phyloP scores from a whole-genome alignment of 2,888 invertebrate species.

The Drosophila mettleri region DNA sequence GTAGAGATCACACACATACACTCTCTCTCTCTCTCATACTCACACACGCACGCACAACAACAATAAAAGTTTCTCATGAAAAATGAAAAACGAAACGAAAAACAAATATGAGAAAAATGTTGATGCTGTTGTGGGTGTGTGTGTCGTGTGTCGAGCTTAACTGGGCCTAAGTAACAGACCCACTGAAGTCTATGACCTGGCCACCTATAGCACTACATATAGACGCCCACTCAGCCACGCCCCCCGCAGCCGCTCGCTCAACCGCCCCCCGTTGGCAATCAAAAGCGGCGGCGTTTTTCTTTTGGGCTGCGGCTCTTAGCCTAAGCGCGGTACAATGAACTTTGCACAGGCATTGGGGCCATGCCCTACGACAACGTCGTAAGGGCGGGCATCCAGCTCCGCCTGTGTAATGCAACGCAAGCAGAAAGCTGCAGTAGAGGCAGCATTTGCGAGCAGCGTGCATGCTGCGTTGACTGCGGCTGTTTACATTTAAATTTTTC shows the following conservation, averaged over 20 bases:
- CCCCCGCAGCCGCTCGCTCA: not conserved
- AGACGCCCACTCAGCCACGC: conserved; percentile 5
- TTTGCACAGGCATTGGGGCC: conserved; percentile 53
- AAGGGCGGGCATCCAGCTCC: conserved; percentile 20
- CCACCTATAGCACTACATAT: conserved; percentile 52
- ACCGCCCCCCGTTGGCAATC: conserved; percentile 61
- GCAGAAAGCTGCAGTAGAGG: conserved; percentile 15
- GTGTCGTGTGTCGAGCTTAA: conserved; percentile 38
- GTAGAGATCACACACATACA: conserved; percentile 8
- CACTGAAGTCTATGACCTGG: conserved; percentile 54
- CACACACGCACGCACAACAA: conserved; percentile 12
- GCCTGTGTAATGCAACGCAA: conserved; percentile 3
- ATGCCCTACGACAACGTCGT: conserved; percentile 11
- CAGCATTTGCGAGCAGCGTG: conserved; percentile 46
- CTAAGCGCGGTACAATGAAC: conserved; percentile 79
- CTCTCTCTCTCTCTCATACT: conserved; percentile 1
- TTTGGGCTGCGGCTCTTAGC: conserved; percentile 71
- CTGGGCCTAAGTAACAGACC: conserved; percentile 50
- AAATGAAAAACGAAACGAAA: conserved; percentile 24
- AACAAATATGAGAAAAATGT: conserved; percentile 58
- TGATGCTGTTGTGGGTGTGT: conserved; percentile 21
- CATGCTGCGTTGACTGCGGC: conserved; percentile 57
- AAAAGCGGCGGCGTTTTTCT: conserved; percentile 74
- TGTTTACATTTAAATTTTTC: conserved; percentile 81
- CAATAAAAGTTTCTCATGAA: conserved; percentile 49